phyloP scores from a whole-genome alignment of 2,113 vertebrate species.

The Platichthys flesus region DNA sequence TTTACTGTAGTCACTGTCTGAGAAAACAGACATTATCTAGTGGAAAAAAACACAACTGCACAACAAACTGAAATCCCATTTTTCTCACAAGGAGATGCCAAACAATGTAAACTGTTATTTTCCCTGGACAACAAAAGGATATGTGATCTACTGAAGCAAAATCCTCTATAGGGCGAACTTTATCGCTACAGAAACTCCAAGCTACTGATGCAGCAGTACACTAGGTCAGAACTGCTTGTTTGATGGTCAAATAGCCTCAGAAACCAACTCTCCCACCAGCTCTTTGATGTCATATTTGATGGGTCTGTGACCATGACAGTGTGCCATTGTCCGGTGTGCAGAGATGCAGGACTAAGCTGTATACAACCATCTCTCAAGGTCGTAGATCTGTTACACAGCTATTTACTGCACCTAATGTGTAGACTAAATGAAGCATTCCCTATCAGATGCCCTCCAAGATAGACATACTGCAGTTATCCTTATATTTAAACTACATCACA shows the following conservation, averaged over 20 bases:
- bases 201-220: not conserved
- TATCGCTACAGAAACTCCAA: not conserved
- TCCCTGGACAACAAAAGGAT: not conserved
- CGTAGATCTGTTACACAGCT: not conserved
- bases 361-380: not conserved
- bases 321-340: not conserved
- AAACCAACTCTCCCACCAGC: not conserved
- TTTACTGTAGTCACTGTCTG: constrained; percentile 14
- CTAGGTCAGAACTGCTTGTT: not conserved
- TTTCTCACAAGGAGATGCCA: not conserved
- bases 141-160: not conserved
- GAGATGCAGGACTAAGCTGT: not conserved
- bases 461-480: not conserved
- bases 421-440: not conserved
- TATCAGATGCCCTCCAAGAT: not conserved
- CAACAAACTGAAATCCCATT: not conserved
- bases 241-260: not conserved
- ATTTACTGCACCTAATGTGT: not conserved
- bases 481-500: not conserved
- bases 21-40: not conserved
- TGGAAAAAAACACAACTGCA: not conserved
- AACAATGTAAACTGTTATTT: not conserved
- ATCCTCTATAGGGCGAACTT: not conserved
- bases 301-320: not conserved
- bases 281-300: not conserved